Evolutionary conservation across 1,140 invertebrate genomes (phyloP), one percentile per base, ranked within the genome.

Genomic region (Tribolium castaneum): DNA sequence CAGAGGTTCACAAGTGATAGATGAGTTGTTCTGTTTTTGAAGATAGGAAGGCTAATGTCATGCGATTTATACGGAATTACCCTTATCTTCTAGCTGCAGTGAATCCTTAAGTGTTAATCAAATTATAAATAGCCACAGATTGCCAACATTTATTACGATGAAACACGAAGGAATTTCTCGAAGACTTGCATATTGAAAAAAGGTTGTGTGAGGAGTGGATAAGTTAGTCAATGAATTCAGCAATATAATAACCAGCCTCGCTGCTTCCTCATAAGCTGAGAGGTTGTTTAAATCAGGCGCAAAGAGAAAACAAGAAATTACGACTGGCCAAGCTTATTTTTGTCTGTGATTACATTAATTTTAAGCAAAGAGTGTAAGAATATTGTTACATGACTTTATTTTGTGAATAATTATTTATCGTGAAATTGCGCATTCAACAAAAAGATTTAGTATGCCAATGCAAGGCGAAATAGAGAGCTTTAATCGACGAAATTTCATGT

Each of bases 321-420:
- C 25, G 80, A 83, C 81, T 83, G 81, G 81, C 79, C 80, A 83
- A 78, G 81, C 82, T 83, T 83, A 81, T 82, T 83, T 83, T 82
- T 80, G 76, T 83, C 82, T 83, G 82, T 83, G 82, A 83, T 83
- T 83, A 80, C 79, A 80, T 83, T 83, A 82, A 75, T 80, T 83
- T 81, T 80, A 81, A 78, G 80, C 70, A 77, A 79, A 80, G 59
- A 75, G 56, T 80, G 76, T 78, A 66, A 66, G 12, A 30, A 66
- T 66, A 66, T 66, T 66, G 59, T 66, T 66, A 66, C 59, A 66
- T 22, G 12, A 66, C 19, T 35, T 66, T 66, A 66, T 66, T 66
- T 66, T 66, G 59, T 34, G 30, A 66, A 35, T 66, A 66, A 34
- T 66, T 39, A 66, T 66, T 66, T 66, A 35, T 3, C n/a, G 30